Percentiles rank a stretch among this genome's conserved stretches.
Evolutionary conservation across 2,113 vertebrate species (phyloP).

Genomic region (Tricholaema leucomelas): DNA sequence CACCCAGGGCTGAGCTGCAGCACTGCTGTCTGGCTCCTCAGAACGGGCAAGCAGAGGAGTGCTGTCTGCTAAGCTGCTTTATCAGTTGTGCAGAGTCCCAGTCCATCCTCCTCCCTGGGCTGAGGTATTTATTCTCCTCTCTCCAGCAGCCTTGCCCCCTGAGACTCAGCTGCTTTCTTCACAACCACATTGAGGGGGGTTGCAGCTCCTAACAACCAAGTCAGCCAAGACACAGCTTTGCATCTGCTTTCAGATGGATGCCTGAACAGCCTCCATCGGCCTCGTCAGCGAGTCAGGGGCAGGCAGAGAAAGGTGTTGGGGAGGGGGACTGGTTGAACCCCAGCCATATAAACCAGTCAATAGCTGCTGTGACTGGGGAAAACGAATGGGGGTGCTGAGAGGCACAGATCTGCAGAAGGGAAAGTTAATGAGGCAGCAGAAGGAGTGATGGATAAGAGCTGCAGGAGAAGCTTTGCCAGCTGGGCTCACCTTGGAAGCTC

Average conservation of each 20-base stretch:
- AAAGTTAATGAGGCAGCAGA: neutral
- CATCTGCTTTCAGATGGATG: conserved; percentile 28
- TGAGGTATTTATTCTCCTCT: conserved; percentile 65
- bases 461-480: neutral
- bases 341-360: neutral
- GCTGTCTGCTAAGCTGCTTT: conserved; percentile 46
- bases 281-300: neutral
- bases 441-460: neutral
- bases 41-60: conserved; percentile 14
- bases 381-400: neutral
- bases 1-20: conserved; percentile 9
- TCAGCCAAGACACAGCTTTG: conserved; percentile 24
- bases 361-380: conserved; percentile 8
- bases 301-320: neutral
- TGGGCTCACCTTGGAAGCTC: neutral
- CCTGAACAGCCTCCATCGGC: neutral
- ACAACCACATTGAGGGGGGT: conserved; percentile 54
- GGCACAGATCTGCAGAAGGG: neutral
- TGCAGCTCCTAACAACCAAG: conserved; percentile 26
- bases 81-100: conserved; percentile 65
- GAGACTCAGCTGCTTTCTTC: conserved; percentile 65
- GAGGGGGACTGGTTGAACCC: neutral
- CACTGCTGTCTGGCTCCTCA: conserved; percentile 32
- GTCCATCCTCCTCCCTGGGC: neutral
- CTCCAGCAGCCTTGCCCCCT: conserved; percentile 23